phyloP scores from a whole-genome alignment of 1,140 invertebrate species.

The Chironomus striatipennis region DNA sequence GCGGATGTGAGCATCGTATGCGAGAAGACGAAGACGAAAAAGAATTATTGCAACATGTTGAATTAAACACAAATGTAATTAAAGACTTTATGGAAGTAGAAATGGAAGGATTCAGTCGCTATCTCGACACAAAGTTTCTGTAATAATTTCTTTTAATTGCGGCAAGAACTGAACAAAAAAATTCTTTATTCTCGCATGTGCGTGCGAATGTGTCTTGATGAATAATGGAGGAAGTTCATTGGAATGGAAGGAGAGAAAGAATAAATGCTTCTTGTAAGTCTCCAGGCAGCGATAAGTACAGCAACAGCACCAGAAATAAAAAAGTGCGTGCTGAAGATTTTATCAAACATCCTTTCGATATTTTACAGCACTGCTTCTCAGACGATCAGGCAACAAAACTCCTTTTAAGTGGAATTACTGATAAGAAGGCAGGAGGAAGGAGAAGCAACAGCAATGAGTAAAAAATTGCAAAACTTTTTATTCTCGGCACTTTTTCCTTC shows the following conservation, averaged over 20 bases:
- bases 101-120: background rate
- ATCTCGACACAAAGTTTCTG: background rate
- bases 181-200: background rate
- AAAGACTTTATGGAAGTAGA: conserved; percentile 3
- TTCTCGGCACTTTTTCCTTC: background rate
- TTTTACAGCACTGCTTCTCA: background rate
- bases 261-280: background rate
- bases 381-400: background rate
- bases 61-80: background rate
- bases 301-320: background rate
- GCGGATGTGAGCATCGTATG: background rate
- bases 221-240: background rate
- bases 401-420: too few relatives aligned
- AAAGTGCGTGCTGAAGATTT: background rate
- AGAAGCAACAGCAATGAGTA: too few relatives aligned
- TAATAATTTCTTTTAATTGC: background rate
- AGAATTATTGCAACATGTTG: too few relatives aligned
- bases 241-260: background rate
- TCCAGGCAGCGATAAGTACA: background rate
- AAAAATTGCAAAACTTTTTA: too few relatives aligned
- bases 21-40: too few relatives aligned
- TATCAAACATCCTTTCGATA: background rate
- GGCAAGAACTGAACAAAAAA: background rate
- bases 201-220: background rate
- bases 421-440: too few relatives aligned